Conservation (phyloP, 2,797 vertebrate genomes). For the Distichodus sexfasciatus region DNA sequence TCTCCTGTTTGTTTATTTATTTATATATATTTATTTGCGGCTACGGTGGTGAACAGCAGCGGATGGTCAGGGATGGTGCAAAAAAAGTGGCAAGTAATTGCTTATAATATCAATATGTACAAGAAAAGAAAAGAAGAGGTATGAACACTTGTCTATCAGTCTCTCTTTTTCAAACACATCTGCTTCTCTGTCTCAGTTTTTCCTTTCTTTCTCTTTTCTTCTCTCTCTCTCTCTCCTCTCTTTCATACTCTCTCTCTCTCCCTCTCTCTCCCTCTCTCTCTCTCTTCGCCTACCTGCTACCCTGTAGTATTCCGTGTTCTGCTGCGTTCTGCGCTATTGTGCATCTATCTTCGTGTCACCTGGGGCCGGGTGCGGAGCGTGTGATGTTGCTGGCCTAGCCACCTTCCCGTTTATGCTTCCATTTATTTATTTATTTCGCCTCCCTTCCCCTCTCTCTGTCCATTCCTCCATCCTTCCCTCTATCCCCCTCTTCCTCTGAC, state of each 20-base stretch:
- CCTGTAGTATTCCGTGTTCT: conserved; percentile 14
- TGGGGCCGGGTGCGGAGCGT: conserved; percentile 61
- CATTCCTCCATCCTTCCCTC: conserved; percentile 34
- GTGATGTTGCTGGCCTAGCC: conserved; percentile 58
- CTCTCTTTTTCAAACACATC: too few species aligned
- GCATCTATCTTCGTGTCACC: conserved; percentile 60
- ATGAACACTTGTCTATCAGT: too few species aligned
- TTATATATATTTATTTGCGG: background rate
- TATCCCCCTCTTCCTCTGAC: conserved; percentile 59
- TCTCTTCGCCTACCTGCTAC: background rate
- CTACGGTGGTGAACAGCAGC: background rate
- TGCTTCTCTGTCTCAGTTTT: too few species aligned
- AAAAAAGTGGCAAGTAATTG: too few species aligned
- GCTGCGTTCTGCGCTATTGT: conserved; percentile 48
- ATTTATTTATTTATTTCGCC: background rate
- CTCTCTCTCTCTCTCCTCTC: too few species aligned
- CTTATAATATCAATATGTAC: too few species aligned
- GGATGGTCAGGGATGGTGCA: background rate
- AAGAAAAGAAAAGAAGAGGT: too few species aligned
- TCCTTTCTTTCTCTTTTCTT: too few species aligned
- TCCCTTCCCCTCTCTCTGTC: too few species aligned
- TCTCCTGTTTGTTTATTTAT: conserved; percentile 31
- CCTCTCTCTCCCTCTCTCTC: background rate
- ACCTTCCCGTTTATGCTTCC: conserved; percentile 58
- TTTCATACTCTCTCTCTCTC: background rate